Percentiles rank a stretch among this genome's conserved stretches.
phyloP scores from a whole-genome alignment of 2,888 invertebrate species.

The Steromphala cineraria region DNA sequence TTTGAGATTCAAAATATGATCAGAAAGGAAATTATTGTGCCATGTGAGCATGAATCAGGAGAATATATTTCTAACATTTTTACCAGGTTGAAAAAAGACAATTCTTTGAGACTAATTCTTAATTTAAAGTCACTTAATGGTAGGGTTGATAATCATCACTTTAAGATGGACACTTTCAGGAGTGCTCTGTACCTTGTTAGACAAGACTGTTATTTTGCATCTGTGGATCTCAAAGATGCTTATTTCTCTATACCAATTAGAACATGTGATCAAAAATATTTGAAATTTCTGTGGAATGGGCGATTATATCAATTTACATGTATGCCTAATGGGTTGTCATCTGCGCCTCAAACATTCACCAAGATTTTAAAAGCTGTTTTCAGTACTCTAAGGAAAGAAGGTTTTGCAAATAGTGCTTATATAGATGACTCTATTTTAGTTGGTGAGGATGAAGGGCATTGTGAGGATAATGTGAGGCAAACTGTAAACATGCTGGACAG shows the following conservation, averaged over 20 bases:
- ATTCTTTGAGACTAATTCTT: too few species aligned
- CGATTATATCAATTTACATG: conserved; percentile 28
- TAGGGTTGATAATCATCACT: conserved; percentile 9
- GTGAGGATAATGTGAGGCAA: conserved; percentile 21
- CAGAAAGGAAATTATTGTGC: too few species aligned
- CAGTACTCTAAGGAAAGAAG: conserved; percentile 20
- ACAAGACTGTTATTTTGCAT: conserved; percentile 33
- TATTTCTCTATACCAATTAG: conserved; percentile 25
- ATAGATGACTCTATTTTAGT: conserved; percentile 37
- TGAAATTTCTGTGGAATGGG: conserved; percentile 28
- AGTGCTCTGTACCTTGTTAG: conserved; percentile 24
- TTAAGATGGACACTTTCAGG: conserved; percentile 39
- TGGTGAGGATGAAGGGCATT: conserved; percentile 21
- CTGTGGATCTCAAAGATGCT: conserved; percentile 37
- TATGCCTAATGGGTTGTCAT: conserved; percentile 28
- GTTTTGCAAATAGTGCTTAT: conserved; percentile 27
- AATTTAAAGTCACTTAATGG: too few species aligned
- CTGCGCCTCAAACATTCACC: conserved; percentile 30
- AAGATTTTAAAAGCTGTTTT: conserved; percentile 40
- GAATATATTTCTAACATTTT: too few species aligned
- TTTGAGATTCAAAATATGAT: too few species aligned
- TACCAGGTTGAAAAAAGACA: too few species aligned
- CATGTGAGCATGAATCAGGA: too few species aligned
- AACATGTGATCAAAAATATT: conserved; percentile 29
- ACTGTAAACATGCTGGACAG: conserved; percentile 30